Evolutionary conservation across 2,797 vertebrate genomes (phyloP).

Genomic region (Anolis apletophallus): DNA sequence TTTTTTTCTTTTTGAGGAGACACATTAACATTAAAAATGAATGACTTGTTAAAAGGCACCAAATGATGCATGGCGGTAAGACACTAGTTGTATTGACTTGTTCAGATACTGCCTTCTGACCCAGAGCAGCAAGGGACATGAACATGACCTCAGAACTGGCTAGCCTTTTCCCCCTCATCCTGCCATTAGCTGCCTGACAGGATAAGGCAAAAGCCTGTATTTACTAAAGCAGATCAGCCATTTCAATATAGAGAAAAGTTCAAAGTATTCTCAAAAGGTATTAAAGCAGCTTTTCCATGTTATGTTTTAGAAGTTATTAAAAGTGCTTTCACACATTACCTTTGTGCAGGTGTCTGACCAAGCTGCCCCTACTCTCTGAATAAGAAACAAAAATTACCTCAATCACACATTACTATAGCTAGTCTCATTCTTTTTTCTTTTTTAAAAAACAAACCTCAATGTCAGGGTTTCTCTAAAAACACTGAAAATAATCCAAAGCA

Average conservation of each 20-base stretch:
- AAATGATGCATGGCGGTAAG: conserved; percentile 39
- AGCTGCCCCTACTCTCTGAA: not conserved
- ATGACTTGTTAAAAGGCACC: conserved; percentile 52
- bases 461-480: not conserved
- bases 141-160: conserved; percentile 8
- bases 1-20: conserved; percentile 4
- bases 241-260: not conserved
- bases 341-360: conserved; percentile 11
- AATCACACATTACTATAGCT: not conserved
- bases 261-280: conserved; percentile 25
- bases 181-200: conserved; percentile 30
- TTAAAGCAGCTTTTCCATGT: conserved; percentile 7
- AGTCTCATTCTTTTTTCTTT: not conserved
- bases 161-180: not conserved
- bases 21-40: conserved; percentile 49
- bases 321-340: not conserved
- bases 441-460: not conserved
- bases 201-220: conserved; percentile 21
- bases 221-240: conserved; percentile 31
- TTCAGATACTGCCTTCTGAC: conserved; percentile 20
- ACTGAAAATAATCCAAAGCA: not conserved
- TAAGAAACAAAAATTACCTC: not conserved
- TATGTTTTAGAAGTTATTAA: conserved; percentile 11
- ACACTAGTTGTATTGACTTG: conserved; percentile 31
- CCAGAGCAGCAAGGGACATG: conserved; percentile 5